Evolutionary conservation across 2,888 invertebrate genomes (phyloP), one percentile per base, ranked within the genome.

Genomic region (Melieria picta): DNA sequence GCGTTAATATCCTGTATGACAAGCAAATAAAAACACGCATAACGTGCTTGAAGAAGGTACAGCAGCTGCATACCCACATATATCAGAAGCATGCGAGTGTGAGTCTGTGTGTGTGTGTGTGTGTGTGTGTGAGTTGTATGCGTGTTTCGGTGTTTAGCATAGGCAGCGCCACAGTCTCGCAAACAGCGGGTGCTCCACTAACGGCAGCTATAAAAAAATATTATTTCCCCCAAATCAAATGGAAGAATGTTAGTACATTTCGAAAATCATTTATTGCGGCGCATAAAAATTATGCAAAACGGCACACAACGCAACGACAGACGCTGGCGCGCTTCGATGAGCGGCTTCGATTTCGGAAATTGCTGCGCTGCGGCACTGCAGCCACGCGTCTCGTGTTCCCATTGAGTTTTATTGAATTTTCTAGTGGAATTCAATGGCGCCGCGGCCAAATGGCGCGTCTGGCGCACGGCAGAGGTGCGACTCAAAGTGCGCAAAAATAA

Each of bases 221-320:
- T 30, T 30, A 30, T 30, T 30, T 30, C 30, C 30, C 16, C 16
- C 30, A 1, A 16, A 30, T 30, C 30, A 7, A 48, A 46, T 7
- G n/a, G 13, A 9, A 58, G 10, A 45, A 4, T 30, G 30, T n/a
- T 16, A 30, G 4, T n/a, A 9, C 50, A 43, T 63, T 66, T 57
- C 62, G 65, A 71, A 67, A 66, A 71, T 46, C 48, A 71, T 66
- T 67, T 66, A 65, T 56, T 47, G 13, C n/a, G 16, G 1, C 56
- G 48, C 55, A 55, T 65, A 63, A 63, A 65, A 71, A 57, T 71
- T 66, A 71, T 71, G 63, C 71, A 66, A 71, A 71, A 61, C 16
- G n/a, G 43, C 30, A 30, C 30, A 30, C 30, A 30, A 30, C 30
- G 30, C 30, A 30, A 30, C 30, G 30, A 30, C 30, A 30, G 30